Evolutionary conservation across 2,888 invertebrate species (phyloP).

Genomic region (Hylaea fasciaria): DNA sequence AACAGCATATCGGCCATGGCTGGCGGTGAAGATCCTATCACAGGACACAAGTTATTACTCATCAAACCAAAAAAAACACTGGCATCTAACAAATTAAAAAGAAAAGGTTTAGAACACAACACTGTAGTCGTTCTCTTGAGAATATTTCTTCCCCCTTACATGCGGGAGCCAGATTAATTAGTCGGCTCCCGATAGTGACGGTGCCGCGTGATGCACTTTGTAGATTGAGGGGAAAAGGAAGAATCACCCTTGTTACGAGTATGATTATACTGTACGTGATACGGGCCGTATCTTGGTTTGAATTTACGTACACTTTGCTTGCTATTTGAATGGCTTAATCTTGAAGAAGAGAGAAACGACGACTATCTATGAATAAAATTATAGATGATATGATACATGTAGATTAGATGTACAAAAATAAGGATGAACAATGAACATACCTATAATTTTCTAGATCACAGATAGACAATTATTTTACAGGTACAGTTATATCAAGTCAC

Average conservation of each 20-base stretch:
- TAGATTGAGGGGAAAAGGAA: constrained; percentile 46
- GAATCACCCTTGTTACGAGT: constrained; percentile 30
- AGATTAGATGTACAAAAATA: too few species aligned
- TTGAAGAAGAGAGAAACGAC: too few species aligned
- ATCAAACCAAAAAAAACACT: not conserved
- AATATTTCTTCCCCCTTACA: constrained; percentile 23
- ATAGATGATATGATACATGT: too few species aligned
- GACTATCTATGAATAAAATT: too few species aligned
- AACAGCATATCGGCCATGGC: too few species aligned
- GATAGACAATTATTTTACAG: too few species aligned
- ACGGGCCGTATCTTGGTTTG: constrained; percentile 1
- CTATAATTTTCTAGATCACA: too few species aligned
- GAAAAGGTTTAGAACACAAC: not conserved
- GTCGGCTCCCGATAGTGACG: constrained; percentile 66
- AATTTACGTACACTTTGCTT: not conserved
- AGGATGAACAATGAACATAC: too few species aligned
- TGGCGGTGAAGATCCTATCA: not conserved
- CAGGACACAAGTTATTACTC: not conserved
- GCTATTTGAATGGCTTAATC: too few species aligned
- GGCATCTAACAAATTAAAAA: not conserved
- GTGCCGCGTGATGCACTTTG: constrained; percentile 47
- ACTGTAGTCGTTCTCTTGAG: constrained; percentile 23
- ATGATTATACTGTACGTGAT: constrained; percentile 22
- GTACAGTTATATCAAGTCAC: too few species aligned
- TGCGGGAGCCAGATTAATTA: constrained; percentile 67